These are phyloP conservation scores for Spilosoma lubricipeda DNA, from an alignment of 2,888 invertebrate species.

Conservation along the genomic window DNA sequence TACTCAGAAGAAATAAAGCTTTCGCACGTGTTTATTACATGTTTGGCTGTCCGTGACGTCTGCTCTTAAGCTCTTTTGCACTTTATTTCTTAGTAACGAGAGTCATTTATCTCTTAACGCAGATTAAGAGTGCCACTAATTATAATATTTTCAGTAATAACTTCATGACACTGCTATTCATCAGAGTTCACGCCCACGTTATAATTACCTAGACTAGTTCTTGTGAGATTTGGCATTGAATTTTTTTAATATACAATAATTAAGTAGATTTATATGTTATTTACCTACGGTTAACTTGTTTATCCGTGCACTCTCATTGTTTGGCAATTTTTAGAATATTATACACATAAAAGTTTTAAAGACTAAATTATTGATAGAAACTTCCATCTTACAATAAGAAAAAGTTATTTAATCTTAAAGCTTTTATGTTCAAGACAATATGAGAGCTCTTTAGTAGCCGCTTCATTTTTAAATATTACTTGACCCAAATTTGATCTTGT, in stretches of 20 bases:
- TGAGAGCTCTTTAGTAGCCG: constrained; percentile 45
- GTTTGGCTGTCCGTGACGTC: not conserved
- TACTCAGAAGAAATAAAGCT: not conserved
- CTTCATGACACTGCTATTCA: not conserved
- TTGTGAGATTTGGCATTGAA: constrained; percentile 9
- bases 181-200: constrained; percentile 8
- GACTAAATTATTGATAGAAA: not conserved
- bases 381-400: not conserved
- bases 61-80: not conserved
- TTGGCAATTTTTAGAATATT: not conserved
- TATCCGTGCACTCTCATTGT: not conserved
- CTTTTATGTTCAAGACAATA: constrained; percentile 31
- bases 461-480: constrained; percentile 61
- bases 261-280: not conserved
- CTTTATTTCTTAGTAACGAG: not conserved
- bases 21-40: not conserved
- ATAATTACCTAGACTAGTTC: constrained; percentile 14
- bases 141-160: not conserved
- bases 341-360: not conserved
- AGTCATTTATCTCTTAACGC: not conserved
- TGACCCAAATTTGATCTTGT: constrained; percentile 70
- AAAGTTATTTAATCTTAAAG: constrained; percentile 2
- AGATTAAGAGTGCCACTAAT: not conserved
- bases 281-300: not conserved
- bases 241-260: constrained; percentile 1